Conservation (phyloP, 2,797 vertebrate genomes). For the Scyliorhinus canicula region DNA sequence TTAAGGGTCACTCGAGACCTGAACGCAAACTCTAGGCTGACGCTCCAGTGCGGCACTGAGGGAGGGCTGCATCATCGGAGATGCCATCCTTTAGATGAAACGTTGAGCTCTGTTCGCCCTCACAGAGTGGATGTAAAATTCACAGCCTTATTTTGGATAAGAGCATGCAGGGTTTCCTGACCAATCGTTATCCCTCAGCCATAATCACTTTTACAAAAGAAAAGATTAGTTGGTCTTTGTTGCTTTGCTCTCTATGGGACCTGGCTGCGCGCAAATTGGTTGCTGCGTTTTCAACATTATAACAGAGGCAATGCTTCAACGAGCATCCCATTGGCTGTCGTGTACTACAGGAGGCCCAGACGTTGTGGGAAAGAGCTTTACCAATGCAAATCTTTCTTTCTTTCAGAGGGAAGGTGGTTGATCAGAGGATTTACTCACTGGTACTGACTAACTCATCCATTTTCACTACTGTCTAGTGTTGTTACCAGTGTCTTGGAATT, state of each 20-base stretch:
- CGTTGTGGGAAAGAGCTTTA: background rate
- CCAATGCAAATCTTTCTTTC: background rate
- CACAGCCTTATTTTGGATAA: background rate
- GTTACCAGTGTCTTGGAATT: background rate
- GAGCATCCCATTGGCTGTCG: background rate
- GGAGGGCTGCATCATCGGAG: background rate
- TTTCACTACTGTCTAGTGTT: background rate
- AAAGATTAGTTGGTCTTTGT: background rate
- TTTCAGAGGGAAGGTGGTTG: background rate
- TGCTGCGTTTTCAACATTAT: background rate
- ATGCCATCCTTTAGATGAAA: too few species aligned
- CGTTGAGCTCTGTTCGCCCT: background rate
- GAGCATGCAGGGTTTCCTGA: background rate
- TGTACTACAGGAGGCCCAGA: background rate
- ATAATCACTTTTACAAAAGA: background rate
- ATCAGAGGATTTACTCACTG: background rate
- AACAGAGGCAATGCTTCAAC: background rate
- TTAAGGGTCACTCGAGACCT: background rate
- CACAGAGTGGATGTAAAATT: background rate
- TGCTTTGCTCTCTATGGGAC: background rate
- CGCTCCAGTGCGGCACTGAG: background rate
- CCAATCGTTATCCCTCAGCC: background rate
- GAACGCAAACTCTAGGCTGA: background rate
- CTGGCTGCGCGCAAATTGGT: background rate
- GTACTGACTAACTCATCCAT: background rate